Evolutionary conservation across 2,888 invertebrate species (phyloP), one percentile per base, ranked within the genome.

Genomic region (Microctonus brassicae): DNA sequence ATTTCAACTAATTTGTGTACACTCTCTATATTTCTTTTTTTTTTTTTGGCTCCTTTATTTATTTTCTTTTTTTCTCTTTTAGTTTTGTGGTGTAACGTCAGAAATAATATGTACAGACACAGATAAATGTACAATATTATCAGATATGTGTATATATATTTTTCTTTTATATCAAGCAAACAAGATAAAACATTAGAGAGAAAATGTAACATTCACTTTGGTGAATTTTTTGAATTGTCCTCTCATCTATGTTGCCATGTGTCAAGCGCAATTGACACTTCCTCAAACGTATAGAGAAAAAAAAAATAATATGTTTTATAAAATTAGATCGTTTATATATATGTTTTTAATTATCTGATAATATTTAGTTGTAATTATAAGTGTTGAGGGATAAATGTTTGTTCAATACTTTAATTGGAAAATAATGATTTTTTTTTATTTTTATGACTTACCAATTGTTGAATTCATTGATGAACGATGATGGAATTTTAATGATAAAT

Each of bases 191-290:
- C 7, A n/a, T 61, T 34, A 17, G 26, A 24, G 22, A 47, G n/a
- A 26, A 33, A 47, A 34, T 64, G 42, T 68, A 52, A 34, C 22
- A 26, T 53, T 34, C 9, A 20, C 20, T 20, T 52, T 29, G 34
- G 34, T 13, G 47, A 10, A 26, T n/a, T 10, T 58, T 34, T 13
- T 33, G 17, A 58, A 9, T 29, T 17, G 2, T 26, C 10, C 10
- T 33, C 58, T 52, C 33, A 11, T 60, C 57, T n/a, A 36, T 65
- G 29, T 57, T 60, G 26, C 33, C 26, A 33, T 34, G 47, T 70
- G 65, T 70, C 70, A n/a, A 70, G 65, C 58, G 26, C 33, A 29
- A 61, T 57, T 66, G 63, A 36, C 34, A 34, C 22, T 10, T 34
- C 24, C 7, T 33, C 20, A 20, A 4, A 29, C 6, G 58, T 17